phyloP scores from a whole-genome alignment of 2,797 vertebrate genomes.

The Corythornis leucogaster region DNA sequence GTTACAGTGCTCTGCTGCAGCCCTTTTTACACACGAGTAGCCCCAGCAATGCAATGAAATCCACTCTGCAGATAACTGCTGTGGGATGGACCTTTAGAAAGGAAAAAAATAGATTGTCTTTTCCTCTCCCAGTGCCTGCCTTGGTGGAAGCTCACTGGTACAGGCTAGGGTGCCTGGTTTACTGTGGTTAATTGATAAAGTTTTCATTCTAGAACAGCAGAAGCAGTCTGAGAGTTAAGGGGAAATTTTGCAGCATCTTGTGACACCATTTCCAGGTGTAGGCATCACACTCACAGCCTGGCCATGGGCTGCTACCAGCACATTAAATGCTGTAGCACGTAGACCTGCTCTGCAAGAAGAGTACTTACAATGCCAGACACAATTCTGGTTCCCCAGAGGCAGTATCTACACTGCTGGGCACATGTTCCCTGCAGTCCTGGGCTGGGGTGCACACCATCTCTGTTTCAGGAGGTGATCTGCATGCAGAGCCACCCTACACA shows the following conservation, averaged over 20 bases:
- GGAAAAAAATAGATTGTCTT: not conserved
- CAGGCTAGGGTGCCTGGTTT: not conserved
- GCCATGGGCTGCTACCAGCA: not conserved
- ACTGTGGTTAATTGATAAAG: not conserved
- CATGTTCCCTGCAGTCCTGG: not conserved
- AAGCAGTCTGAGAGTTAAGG: not conserved
- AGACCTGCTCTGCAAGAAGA: constrained; percentile 4
- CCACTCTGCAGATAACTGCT: not conserved
- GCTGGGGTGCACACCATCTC: not conserved
- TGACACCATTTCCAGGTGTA: not conserved
- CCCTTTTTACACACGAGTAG: not conserved
- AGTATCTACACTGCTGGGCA: not conserved
- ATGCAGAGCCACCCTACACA: not conserved
- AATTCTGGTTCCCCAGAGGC: not conserved
- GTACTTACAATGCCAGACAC: not conserved
- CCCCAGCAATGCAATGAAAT: not conserved
- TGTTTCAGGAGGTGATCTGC: not conserved
- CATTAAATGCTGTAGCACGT: not conserved
- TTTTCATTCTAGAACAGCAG: not conserved
- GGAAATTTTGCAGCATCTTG: not conserved
- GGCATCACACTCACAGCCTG: not conserved
- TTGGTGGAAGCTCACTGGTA: not conserved
- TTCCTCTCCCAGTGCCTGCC: not conserved
- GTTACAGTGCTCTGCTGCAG: not conserved
- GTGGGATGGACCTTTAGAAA: not conserved